Evolutionary conservation across 35 echinoderm and acorn worm species (phyloP).

Genomic region (Lytechinus variegatus): DNA sequence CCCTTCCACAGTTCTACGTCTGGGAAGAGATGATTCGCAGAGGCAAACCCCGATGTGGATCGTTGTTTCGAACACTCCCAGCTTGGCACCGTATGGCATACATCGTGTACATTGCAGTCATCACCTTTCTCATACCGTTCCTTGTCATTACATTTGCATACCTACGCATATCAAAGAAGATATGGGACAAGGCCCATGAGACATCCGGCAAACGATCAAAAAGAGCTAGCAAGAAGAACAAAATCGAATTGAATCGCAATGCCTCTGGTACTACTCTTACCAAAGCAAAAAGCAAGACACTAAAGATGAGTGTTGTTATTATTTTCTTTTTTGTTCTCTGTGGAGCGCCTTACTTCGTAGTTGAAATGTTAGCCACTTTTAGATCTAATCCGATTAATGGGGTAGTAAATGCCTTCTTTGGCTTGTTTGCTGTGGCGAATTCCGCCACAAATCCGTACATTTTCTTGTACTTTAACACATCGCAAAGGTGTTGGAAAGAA

Average conservation of each 20-base stretch:
- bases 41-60: constrained; percentile 43
- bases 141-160: constrained; percentile 78
- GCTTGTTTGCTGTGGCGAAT: constrained; percentile 77
- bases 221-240: constrained; percentile 58
- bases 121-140: constrained; percentile 87
- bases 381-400: background rate
- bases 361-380: constrained; percentile 67
- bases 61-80: constrained; percentile 13
- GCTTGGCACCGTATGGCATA: constrained; percentile 52
- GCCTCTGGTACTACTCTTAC: constrained; percentile 64
- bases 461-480: constrained; percentile 83
- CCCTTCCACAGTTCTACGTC: constrained; percentile 75
- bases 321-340: constrained; percentile 89
- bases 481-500: constrained; percentile 79
- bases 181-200: constrained; percentile 85
- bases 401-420: constrained; percentile 63
- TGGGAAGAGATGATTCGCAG: constrained; percentile 50
- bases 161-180: constrained; percentile 72
- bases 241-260: constrained; percentile 65
- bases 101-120: constrained; percentile 70
- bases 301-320: constrained; percentile 90
- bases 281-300: constrained; percentile 91
- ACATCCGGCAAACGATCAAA: constrained; percentile 66
- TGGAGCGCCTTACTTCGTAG: constrained; percentile 79
- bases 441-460: constrained; percentile 91